A percentile compares a stretch with the other conserved stretches of the same genome.
phyloP scores from a whole-genome alignment of 2,888 invertebrate species.

The Eurytoma adleriae region DNA sequence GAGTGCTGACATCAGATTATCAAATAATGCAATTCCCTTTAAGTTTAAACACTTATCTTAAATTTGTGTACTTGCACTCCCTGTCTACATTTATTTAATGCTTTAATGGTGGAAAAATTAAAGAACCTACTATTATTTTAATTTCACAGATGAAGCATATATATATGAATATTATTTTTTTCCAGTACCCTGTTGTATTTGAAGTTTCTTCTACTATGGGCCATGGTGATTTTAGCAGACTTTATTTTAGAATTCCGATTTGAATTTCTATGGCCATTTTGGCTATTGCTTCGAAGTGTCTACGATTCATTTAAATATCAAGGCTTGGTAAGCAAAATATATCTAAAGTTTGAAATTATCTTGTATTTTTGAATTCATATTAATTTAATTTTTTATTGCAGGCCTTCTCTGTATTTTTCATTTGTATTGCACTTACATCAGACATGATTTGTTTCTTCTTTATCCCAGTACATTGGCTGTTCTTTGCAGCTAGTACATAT shows the following conservation, averaged over 20 bases:
- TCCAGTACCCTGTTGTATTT: constrained; percentile 95
- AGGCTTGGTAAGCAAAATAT: constrained; percentile 87
- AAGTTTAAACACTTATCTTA: no score
- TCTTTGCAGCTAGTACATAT: constrained; percentile 98
- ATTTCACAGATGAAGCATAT: neutral
- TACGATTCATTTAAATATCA: constrained; percentile 99
- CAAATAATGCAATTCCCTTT: no score
- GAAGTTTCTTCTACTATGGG: constrained; percentile 97
- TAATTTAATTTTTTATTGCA: constrained; percentile 76
- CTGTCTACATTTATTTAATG: no score
- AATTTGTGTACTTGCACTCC: no score
- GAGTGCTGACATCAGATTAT: no score
- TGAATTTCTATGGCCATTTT: constrained; percentile 99
- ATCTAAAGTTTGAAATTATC: neutral
- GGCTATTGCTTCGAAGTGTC: constrained; percentile 95
- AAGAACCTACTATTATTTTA: no score
- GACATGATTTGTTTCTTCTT: constrained; percentile 99
- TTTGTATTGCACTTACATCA: constrained; percentile 97
- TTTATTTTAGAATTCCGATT: constrained; percentile 98
- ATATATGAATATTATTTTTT: constrained; percentile 64
- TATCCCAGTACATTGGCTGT: constrained; percentile 98
- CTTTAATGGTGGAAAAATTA: no score
- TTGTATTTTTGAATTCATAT: neutral
- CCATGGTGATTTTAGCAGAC: constrained; percentile 94
- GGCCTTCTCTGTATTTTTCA: constrained; percentile 99